phyloP scores from a whole-genome alignment of 1,140 invertebrate genomes.

The Pseudomyrmex pallidus region DNA sequence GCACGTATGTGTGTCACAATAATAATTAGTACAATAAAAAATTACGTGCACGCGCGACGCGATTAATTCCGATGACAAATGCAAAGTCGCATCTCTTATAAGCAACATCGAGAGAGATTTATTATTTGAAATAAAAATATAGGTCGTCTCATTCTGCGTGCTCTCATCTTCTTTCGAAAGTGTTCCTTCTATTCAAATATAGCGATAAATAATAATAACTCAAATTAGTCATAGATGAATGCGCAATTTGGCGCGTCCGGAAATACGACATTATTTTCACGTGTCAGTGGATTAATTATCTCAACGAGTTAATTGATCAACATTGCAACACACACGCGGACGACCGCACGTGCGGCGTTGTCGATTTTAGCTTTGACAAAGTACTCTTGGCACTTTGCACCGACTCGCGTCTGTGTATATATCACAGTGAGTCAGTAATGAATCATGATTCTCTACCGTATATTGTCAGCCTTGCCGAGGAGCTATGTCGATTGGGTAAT shows the following conservation, averaged over 20 bases:
- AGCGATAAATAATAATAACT: not conserved
- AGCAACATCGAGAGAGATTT: not conserved
- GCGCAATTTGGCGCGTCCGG: slow-evolving; percentile 1
- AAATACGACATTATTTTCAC: slow-evolving; percentile 38
- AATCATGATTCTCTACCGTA: slow-evolving; percentile 38
- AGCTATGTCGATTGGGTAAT: slow-evolving; percentile 58
- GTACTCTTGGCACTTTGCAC: slow-evolving; percentile 54
- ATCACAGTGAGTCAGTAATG: slow-evolving; percentile 60
- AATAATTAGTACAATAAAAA: too few species aligned
- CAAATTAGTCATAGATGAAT: slow-evolving; percentile 26
- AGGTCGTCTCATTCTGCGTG: not conserved
- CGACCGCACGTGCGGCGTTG: slow-evolving; percentile 45
- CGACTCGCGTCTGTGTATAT: slow-evolving; percentile 22
- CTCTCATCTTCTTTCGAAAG: not conserved
- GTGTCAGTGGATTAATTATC: slow-evolving; percentile 41
- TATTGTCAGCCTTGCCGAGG: slow-evolving; percentile 50
- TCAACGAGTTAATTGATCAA: slow-evolving; percentile 40
- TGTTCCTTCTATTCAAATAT: not conserved
- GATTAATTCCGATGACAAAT: not conserved
- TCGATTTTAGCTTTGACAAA: slow-evolving; percentile 57
- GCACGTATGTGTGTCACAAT: too few species aligned
- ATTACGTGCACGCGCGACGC: too few species aligned
- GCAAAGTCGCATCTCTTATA: not conserved
- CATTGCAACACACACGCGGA: slow-evolving; percentile 16
- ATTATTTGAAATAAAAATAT: not conserved